These are phyloP conservation scores for Griposia aprilina DNA, from an alignment of 2,888 invertebrate genomes.

Conservation along the genomic window DNA sequence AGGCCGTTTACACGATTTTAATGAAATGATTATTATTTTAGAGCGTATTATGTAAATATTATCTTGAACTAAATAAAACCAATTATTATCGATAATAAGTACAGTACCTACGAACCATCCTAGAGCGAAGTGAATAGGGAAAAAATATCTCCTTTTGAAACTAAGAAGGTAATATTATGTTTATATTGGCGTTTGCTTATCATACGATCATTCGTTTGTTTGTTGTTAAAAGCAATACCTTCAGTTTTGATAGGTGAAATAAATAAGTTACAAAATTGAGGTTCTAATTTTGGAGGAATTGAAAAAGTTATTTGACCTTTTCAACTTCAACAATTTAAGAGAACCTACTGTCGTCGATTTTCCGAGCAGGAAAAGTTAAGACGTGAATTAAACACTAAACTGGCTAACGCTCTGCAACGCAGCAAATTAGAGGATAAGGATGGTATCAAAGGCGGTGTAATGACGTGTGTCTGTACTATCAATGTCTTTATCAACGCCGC, in stretches of 20 bases:
- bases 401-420: slow-evolving; percentile 11
- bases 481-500: slow-evolving; percentile 59
- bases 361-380: slow-evolving; percentile 25
- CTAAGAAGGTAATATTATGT: not conserved
- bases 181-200: slow-evolving; percentile 22
- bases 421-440: slow-evolving; percentile 53
- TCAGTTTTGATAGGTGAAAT: not conserved
- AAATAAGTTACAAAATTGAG: not conserved
- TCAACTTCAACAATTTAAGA: not conserved
- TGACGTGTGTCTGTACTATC: slow-evolving; percentile 44
- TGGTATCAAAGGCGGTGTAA: slow-evolving; percentile 28
- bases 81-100: not conserved
- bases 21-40: no score
- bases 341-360: not conserved
- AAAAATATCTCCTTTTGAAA: slow-evolving; percentile 1
- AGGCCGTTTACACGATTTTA: no score
- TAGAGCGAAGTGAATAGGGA: not conserved
- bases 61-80: no score
- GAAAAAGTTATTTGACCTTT: not conserved
- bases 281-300: not conserved
- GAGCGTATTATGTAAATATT: no score
- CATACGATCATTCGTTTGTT: not conserved
- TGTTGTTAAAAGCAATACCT: slow-evolving; percentile 17
- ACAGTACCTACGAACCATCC: not conserved
- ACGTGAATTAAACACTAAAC: slow-evolving; percentile 19